A percentile compares a stretch with the other conserved stretches of the same genome.
Evolutionary conservation across 2,113 vertebrate species (phyloP).

Genomic region (Clupea harengus): DNA sequence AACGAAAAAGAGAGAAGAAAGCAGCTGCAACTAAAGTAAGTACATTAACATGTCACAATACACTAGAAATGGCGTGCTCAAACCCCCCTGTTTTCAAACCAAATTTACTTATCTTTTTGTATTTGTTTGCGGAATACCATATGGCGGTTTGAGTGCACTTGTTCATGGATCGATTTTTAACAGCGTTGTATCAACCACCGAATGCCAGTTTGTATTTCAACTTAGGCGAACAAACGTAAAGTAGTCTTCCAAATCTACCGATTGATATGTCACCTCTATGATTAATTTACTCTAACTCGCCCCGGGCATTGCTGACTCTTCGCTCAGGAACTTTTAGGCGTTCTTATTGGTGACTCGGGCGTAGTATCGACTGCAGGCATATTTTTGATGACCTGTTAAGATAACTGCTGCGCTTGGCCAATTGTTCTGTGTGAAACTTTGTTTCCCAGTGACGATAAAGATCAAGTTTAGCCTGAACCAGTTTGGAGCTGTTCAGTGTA

Average conservation of each 20-base stretch:
- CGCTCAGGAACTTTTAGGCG: background rate
- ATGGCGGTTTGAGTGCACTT: background rate
- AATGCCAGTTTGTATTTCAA: background rate
- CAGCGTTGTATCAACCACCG: background rate
- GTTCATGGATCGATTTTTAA: background rate
- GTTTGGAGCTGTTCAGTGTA: background rate
- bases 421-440: background rate
- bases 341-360: background rate
- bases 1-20: background rate
- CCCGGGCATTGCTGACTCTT: background rate
- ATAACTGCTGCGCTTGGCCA: background rate
- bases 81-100: background rate
- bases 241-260: no score
- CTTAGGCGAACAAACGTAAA: no score
- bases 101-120: background rate
- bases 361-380: background rate
- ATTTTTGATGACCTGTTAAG: background rate
- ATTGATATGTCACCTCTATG: background rate
- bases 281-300: background rate
- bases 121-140: background rate
- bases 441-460: background rate
- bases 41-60: background rate
- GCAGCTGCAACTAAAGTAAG: background rate
- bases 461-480: background rate
- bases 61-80: background rate